Evolutionary conservation across 2,888 invertebrate species (phyloP), one percentile per base, ranked within the genome.

Genomic region (Tetrapedia diversipes): DNA sequence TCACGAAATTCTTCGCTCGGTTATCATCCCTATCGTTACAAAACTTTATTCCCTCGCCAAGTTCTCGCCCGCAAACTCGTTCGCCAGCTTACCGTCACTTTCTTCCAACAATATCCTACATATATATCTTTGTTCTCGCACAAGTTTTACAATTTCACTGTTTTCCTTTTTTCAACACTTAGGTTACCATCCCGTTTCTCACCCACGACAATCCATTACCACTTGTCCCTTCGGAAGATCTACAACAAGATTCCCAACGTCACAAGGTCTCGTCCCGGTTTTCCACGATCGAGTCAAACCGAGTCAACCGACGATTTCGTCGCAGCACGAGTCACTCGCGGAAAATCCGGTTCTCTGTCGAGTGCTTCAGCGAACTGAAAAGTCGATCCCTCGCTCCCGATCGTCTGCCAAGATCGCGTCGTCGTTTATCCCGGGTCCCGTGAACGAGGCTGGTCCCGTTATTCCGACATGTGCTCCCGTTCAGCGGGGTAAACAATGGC

Each of bases 401-500:
- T 57, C 41, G 37, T 10, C 14, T 16, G 27, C n/a, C 41, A n/a
- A 41, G 61, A 47, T 19, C 29, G 14, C 43, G 29, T 7, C n/a
- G 60, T 8, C 11, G 0, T 11, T 47, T 32, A 27, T 57, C 27
- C 57, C 27, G 22, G 22, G 24, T 16, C 8, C 54, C n/a, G n/a
- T n/a, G n/a, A n/a, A n/a, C n/a, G n/a, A n/a, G 37, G 16, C 39
- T 24, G 27, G 24, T 45, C 64, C 49, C 78, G 59, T 69, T 76
- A 70, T 66, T 72, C 57, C 63, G 64, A 56, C 78, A 75, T 69
- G 80, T 66, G 75, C 70, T 77, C 77, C 63, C 24, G 51, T 63
- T 59, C 61, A 63, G 49, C 61, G 1, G 67, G 60, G 78, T 75
- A 84, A 84, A 84, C 83, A 83, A 71, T 78, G 68, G 80, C 66